A percentile compares a stretch with the other conserved stretches of the same genome.
Conservation (phyloP, 2,888 invertebrate species). For the Emmelina monodactyla region DNA sequence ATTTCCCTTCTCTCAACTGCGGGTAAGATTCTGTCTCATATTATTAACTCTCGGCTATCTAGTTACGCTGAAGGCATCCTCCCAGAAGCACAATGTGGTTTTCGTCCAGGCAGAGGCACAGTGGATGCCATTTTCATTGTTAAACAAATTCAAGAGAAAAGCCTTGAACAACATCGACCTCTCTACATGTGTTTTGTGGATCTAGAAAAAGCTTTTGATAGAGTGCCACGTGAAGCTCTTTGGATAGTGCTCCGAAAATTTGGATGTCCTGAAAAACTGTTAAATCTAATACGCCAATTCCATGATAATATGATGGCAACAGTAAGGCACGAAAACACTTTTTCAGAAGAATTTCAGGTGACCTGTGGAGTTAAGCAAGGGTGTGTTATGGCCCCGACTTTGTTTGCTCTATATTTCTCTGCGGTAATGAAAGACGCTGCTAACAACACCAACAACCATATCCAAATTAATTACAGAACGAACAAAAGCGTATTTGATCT, state of each 20-base stretch:
- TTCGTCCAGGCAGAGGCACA: too few species aligned
- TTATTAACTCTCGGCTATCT: slow-evolving; percentile 6
- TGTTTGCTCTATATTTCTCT: slow-evolving; percentile 10
- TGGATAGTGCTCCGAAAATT: slow-evolving; percentile 10
- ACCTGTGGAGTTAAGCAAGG: slow-evolving; percentile 9
- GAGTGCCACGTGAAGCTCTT: slow-evolving; percentile 12
- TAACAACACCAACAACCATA: slow-evolving; percentile 6
- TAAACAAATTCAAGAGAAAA: slow-evolving; percentile 12
- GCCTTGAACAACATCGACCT: too few species aligned
- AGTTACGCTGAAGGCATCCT: slow-evolving; percentile 4
- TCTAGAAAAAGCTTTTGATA: too few species aligned
- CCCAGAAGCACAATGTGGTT: slow-evolving; percentile 11
- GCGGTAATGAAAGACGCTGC: slow-evolving; percentile 9
- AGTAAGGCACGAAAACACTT: slow-evolving; percentile 7
- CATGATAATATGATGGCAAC: slow-evolving; percentile 12
- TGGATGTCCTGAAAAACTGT: slow-evolving; percentile 11
- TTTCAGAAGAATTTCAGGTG: slow-evolving; percentile 5
- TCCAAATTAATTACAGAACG: slow-evolving; percentile 4
- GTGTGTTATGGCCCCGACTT: slow-evolving; percentile 10
- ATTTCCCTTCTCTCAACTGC: slow-evolving; percentile 6
- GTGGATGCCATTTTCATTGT: slow-evolving; percentile 13
- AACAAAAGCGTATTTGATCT: slow-evolving; percentile 5
- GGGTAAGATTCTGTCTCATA: slow-evolving; percentile 4
- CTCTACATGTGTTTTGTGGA: too few species aligned
- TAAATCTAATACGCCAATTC: slow-evolving; percentile 10